Evolutionary conservation across 2,888 invertebrate genomes (phyloP), one percentile per base, ranked within the genome.

Genomic region (Bursaphelenchus okinawaensis): DNA sequence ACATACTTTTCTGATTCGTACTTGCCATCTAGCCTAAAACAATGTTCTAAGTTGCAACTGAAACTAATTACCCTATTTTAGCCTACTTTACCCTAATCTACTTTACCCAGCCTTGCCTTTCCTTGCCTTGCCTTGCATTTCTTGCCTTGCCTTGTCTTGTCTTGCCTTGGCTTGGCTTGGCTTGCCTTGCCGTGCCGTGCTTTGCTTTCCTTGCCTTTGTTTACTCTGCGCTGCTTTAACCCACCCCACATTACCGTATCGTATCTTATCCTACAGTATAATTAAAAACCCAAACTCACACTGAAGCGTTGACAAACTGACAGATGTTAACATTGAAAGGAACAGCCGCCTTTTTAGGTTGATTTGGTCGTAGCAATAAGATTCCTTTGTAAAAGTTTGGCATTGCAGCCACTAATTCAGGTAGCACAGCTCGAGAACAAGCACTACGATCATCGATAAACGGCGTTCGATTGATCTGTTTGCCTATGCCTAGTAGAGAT

Each of bases 361-460:
- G 12, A n/a, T 61, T 20, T 27, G 61, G 27, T 0, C 3, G 19
- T 19, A 63, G 2, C 28, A 65, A 12, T 19, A 28, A 28, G 3
- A 65, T 26, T 9, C 40, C 27, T 24, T 57, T 22, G 26, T 19
- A 65, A 29, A 67, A 65, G 26, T 58, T 50, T 16, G 66, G 66
- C 67, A 65, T 67, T 19, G 60, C 28, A 8, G 63, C 66, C 16
- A 23, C 31, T 20, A 65, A 24, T 55, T 65, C 65, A 7, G 62
- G 62, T 23, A 65, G 52, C 23, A 54, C 24, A 20, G 24, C n/a
- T 24, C 19, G 23, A 8, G 50, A 20, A 24, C 65, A 65, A 19
- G 23, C 9, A 26, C 27, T 26, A 12, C 52, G 28, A 0, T 31
- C 20, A 40, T 65, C 56, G 9, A 65, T 24, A 12, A 29, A 66